Percentiles rank a stretch among this genome's conserved stretches.
Evolutionary conservation across 2,797 vertebrate genomes (phyloP).

Genomic region (Phataginus tricuspis): DNA sequence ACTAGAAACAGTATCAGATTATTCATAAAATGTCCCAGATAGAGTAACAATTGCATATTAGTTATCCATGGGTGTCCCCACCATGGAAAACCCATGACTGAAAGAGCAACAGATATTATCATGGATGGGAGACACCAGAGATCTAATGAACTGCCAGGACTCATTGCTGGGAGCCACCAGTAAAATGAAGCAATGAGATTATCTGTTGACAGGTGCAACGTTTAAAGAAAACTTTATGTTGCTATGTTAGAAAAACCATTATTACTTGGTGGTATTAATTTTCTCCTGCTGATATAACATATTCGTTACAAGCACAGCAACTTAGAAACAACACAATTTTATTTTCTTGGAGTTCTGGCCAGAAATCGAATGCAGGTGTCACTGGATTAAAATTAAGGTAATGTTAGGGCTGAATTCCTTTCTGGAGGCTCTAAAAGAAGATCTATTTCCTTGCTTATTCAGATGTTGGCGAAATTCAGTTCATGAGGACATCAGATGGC

Average conservation of each 20-base stretch:
- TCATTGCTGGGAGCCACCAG: background rate
- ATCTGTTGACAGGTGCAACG: background rate
- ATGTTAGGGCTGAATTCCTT: background rate
- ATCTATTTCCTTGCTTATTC: background rate
- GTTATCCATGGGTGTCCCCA: background rate
- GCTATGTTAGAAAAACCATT: background rate
- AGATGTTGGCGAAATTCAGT: background rate
- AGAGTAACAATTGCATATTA: background rate
- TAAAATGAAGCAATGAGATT: background rate
- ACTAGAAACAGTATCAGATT: background rate
- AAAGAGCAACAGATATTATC: background rate
- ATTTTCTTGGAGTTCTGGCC: background rate
- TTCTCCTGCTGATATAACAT: background rate
- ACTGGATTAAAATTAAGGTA: background rate
- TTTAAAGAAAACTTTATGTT: conserved; percentile 33
- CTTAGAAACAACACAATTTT: background rate
- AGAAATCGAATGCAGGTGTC: background rate
- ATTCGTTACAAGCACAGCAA: background rate
- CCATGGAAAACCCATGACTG: background rate
- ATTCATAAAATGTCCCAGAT: background rate
- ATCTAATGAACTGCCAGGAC: background rate
- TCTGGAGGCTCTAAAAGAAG: background rate
- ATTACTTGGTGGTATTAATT: conserved; percentile 36
- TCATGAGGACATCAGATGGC: background rate
- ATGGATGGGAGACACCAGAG: background rate